Conservation (phyloP, 2,113 vertebrate genomes). For the Turdus rufiventris region DNA sequence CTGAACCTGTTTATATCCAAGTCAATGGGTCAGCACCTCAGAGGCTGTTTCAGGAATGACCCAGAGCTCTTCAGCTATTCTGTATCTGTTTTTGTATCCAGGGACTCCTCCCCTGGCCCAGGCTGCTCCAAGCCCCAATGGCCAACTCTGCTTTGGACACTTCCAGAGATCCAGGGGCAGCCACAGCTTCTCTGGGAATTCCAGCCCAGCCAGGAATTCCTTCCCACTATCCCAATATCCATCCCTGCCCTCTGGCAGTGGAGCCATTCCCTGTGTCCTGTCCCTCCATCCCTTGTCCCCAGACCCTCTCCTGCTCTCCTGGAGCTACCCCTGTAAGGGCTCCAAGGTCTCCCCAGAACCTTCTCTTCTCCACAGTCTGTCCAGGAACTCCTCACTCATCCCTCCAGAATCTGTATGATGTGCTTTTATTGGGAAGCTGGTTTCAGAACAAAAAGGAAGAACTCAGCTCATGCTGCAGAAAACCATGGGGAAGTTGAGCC, state of each 20-base stretch:
- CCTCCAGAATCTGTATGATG: rapidly evolving
- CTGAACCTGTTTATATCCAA: not conserved
- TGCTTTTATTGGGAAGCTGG: not conserved
- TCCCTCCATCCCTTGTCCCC: not conserved
- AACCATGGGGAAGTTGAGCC: not conserved
- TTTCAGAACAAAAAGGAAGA: not conserved
- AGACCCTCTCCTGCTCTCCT: not conserved
- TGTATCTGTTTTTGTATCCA: no score
- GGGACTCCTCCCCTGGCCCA: no score
- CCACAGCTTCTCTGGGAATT: not conserved
- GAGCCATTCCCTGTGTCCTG: not conserved
- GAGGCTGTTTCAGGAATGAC: not conserved
- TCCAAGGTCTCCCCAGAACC: rapidly evolving
- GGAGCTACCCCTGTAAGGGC: rapidly evolving
- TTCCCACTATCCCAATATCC: not conserved
- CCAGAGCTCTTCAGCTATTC: not conserved
- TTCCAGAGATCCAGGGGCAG: not conserved
- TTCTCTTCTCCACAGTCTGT: not conserved
- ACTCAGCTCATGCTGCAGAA: not conserved
- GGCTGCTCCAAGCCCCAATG: not conserved
- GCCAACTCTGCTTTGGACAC: not conserved
- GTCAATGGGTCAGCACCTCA: not conserved
- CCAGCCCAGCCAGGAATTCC: not conserved
- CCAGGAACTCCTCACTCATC: not conserved
- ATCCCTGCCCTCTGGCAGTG: rapidly evolving